A percentile compares a stretch with the other conserved stretches of the same genome.
Evolutionary conservation across 64 coral and sea anemone genomes (phyloP).

Genomic region (Acropora yongei): DNA sequence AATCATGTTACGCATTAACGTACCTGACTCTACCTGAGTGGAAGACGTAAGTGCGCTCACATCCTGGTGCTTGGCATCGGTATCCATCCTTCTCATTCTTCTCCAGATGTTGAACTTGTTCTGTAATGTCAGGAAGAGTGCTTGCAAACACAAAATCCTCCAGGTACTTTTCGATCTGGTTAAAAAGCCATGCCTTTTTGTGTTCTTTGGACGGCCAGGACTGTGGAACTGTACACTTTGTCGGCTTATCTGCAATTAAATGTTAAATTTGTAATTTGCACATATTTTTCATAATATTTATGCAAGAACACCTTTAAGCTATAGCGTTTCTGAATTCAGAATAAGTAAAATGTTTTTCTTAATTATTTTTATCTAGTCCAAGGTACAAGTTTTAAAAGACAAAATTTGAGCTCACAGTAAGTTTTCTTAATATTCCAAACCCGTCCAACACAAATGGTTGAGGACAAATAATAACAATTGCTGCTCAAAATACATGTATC

Average conservation of each 20-base stretch:
- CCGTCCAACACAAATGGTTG: not conserved
- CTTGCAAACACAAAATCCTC: conserved; percentile 8
- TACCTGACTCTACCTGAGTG: conserved; percentile 27
- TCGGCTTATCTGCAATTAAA: conserved; percentile 13
- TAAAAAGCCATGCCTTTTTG: conserved; percentile 15
- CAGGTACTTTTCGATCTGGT: conserved; percentile 11
- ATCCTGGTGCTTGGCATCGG: not conserved
- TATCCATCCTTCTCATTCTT: conserved; percentile 1
- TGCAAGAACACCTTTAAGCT: conserved; percentile 20
- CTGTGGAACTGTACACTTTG: not conserved
- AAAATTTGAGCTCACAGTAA: conserved; percentile 24
- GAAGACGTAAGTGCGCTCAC: not conserved
- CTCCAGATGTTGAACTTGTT: conserved; percentile 21
- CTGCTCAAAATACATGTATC: conserved; percentile 11
- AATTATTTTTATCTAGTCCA: conserved; percentile 25
- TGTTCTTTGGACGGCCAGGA: conserved; percentile 16
- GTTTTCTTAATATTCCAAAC: conserved; percentile 28
- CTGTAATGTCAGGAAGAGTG: not conserved
- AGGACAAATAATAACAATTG: not conserved
- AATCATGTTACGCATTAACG: conserved; percentile 9
- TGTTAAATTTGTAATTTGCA: conserved; percentile 16
- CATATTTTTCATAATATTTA: conserved; percentile 26
- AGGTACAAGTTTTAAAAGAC: conserved; percentile 21
- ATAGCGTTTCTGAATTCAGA: conserved; percentile 20
- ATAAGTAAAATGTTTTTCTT: conserved; percentile 15